Evolutionary conservation across 1,140 invertebrate species (phyloP), one percentile per base, ranked within the genome.

Genomic region (Drosophila nebulosa): DNA sequence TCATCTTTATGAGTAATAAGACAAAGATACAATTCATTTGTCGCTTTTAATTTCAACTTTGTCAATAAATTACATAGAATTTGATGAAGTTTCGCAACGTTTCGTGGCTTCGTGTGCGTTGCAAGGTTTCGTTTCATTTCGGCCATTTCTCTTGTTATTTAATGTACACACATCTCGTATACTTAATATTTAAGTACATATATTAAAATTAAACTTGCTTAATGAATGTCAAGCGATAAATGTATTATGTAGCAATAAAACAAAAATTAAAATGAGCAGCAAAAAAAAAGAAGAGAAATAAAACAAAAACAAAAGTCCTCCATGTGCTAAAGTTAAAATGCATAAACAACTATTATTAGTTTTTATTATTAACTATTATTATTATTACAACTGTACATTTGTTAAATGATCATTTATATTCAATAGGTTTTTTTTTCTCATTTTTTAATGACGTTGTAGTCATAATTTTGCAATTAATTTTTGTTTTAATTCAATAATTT

Each of bases 391-490:
- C 58, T 71, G 75, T 75, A 67, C 76, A 79, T 83, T 81, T 88
- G 83, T 86, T 88, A 78, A 88, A 78, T 55, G 67, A 76, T 74
- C 55, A 60, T 72, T 76, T 80, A 70, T 78, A 86, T 83, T 83
- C 73, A 58, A 70, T 18, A 32, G 3, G 10, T 32, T 32, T 32
- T 79, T 78, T 32, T 32, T 78, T 78, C n/a, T n/a, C n/a, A n/a
- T 78, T 78, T 74, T 83, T 76, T 78, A 81, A 88, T 88, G 83
- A 88, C 83, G 83, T 88, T 88, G 75, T 88, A 88, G 83, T 88
- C 83, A 88, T 88, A 79, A 73, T 70, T 74, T 86, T 83, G 74
- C 63, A 67, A 46, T 21, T 46, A 46, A 32, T 32, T 32, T 32
- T 32, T 32, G 30, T 32, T 32, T 32, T 32, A 32, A 32, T 32